phyloP scores from a whole-genome alignment of 2,797 vertebrate genomes.

The Coendou prehensilis region DNA sequence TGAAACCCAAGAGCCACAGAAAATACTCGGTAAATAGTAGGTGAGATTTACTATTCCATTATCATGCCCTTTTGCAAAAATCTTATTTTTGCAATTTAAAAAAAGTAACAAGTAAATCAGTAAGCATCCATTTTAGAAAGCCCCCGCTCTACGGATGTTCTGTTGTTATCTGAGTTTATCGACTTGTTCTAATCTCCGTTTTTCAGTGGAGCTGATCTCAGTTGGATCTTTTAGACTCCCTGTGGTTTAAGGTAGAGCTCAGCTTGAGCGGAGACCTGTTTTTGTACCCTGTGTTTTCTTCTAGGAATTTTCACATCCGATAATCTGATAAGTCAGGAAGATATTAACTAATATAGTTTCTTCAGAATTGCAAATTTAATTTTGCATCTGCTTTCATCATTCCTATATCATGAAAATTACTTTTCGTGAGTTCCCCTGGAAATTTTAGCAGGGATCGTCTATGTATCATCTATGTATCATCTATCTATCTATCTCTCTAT shows the following conservation, averaged over 20 bases:
- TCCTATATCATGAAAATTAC: constrained; percentile 14
- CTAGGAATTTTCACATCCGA: neutral
- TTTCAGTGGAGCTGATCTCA: neutral
- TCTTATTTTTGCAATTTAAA: neutral
- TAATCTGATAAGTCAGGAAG: neutral
- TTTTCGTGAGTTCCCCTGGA: constrained; percentile 18
- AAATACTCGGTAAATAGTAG: neutral
- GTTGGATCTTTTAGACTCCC: neutral
- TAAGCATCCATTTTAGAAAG: neutral
- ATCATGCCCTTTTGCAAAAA: neutral
- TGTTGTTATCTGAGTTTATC: neutral
- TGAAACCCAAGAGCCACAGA: neutral
- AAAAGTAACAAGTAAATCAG: neutral
- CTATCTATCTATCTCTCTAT: neutral
- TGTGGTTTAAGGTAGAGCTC: neutral
- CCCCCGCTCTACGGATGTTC: neutral
- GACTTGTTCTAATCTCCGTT: neutral
- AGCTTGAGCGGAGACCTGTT: neutral
- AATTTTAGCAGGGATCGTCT: constrained; percentile 6
- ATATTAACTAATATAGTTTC: neutral
- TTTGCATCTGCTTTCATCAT: neutral
- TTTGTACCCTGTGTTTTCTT: neutral
- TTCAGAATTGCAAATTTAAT: neutral
- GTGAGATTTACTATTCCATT: neutral
- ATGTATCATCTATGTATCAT: neutral